A percentile compares a stretch with the other conserved stretches of the same genome.
phyloP scores from a whole-genome alignment of 1,140 invertebrate genomes.

The Anoplophora glabripennis region DNA sequence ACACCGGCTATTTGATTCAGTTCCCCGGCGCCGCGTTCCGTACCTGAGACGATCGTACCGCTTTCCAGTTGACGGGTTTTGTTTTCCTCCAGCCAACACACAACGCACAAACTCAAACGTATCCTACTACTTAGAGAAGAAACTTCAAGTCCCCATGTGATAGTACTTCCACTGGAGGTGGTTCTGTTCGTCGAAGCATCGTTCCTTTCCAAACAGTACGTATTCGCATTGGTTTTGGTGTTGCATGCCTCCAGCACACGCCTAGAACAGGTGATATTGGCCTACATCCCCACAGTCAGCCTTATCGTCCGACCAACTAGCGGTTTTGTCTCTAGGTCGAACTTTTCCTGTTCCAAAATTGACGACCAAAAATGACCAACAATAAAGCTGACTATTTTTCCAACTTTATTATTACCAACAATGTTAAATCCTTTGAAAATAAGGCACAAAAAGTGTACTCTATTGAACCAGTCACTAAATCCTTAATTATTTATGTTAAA shows the following conservation, averaged over 20 bases:
- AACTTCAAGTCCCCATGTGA: neutral
- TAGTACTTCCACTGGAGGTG: neutral
- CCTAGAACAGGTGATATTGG: slow-evolving; percentile 8
- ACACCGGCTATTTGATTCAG: slow-evolving; percentile 9
- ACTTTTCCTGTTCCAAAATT: no score
- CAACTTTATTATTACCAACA: no score
- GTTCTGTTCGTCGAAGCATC: no score
- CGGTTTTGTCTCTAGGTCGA: no score
- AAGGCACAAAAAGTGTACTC: no score
- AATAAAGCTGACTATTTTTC: no score
- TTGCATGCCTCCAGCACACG: neutral
- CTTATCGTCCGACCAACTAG: no score
- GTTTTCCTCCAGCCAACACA: slow-evolving; percentile 1
- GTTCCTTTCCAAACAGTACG: no score
- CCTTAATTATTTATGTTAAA: no score
- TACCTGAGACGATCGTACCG: slow-evolving; percentile 22
- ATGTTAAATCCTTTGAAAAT: no score
- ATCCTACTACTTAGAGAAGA: slow-evolving; percentile 17
- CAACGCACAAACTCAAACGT: slow-evolving; percentile 39
- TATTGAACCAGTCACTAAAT: no score
- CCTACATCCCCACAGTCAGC: neutral
- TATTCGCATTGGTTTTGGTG: neutral
- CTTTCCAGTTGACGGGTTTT: slow-evolving; percentile 22
- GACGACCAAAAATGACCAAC: no score
- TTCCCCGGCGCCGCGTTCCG: slow-evolving; percentile 26